A percentile compares a stretch with the other conserved stretches of the same genome.
Conservation (phyloP, 2,888 invertebrate genomes). For the Fragum whitleyi region DNA sequence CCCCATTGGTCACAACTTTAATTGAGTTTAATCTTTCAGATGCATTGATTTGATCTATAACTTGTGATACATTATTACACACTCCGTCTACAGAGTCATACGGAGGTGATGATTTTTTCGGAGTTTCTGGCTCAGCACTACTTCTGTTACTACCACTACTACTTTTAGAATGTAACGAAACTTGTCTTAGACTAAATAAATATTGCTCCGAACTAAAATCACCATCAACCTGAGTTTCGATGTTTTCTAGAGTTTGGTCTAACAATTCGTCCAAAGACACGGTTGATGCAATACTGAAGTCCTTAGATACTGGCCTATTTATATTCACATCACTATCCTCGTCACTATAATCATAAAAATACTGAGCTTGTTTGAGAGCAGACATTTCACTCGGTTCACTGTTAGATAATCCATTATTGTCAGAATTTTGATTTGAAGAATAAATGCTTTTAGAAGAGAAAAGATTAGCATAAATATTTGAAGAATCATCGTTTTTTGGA, state of each 20-base stretch:
- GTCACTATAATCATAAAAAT: slow-evolving; percentile 81
- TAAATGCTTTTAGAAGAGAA: slow-evolving; percentile 33
- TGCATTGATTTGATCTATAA: not conserved
- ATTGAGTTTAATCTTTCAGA: not conserved
- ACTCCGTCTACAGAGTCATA: slow-evolving; percentile 14
- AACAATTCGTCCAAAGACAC: slow-evolving; percentile 82
- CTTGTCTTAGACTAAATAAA: slow-evolving; percentile 43
- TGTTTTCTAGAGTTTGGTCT: slow-evolving; percentile 76
- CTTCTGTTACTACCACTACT: slow-evolving; percentile 9
- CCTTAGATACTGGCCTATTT: slow-evolving; percentile 74
- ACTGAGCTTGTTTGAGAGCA: slow-evolving; percentile 58
- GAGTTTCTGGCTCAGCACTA: slow-evolving; percentile 3
- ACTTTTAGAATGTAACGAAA: not conserved
- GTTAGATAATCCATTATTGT: slow-evolving; percentile 9
- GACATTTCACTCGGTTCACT: slow-evolving; percentile 21
- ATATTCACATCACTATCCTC: slow-evolving; percentile 78
- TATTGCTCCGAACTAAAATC: slow-evolving; percentile 74
- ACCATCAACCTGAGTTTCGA: slow-evolving; percentile 72
- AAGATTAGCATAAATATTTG: slow-evolving; percentile 50
- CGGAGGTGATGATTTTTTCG: not conserved
- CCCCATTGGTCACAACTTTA: not conserved
- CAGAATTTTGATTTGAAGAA: not conserved
- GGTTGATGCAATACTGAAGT: slow-evolving; percentile 79
- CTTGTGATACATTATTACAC: not conserved
- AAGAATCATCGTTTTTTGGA: slow-evolving; percentile 55